Evolutionary conservation across 1,140 invertebrate genomes (phyloP).

Genomic region (Drosophila nasuta): DNA sequence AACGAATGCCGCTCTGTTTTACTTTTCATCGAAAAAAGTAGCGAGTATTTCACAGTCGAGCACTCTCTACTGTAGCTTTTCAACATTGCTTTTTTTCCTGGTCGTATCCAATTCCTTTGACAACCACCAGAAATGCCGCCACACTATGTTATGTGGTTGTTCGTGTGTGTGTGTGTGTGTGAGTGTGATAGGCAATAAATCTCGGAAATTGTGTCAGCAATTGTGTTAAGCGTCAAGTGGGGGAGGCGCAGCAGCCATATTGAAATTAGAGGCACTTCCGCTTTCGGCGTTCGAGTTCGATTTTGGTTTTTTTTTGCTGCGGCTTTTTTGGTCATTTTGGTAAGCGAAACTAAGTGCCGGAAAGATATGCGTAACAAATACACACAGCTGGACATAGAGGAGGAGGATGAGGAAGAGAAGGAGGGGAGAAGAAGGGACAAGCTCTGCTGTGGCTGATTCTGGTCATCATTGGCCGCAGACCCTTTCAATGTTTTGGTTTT

Average conservation of each 20-base stretch:
- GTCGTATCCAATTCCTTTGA: conserved; percentile 20
- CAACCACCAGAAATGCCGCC: conserved; percentile 41
- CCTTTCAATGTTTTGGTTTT: conserved; percentile 38
- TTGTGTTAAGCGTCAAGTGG: conserved; percentile 63
- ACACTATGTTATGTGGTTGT: conserved; percentile 26
- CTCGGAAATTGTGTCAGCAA: conserved; percentile 82
- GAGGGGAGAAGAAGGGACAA: not conserved
- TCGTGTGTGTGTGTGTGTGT: conserved; percentile 28
- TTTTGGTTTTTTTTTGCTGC: conserved; percentile 31
- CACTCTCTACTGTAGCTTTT: too few species aligned
- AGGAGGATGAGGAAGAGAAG: too few species aligned
- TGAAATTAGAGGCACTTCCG: conserved; percentile 81
- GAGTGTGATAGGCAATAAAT: conserved; percentile 68
- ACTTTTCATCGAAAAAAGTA: too few species aligned
- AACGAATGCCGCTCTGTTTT: too few species aligned
- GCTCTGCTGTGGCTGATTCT: not conserved
- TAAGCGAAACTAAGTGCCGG: conserved; percentile 73
- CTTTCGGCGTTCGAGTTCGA: conserved; percentile 48
- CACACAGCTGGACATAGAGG: not conserved
- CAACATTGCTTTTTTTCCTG: not conserved
- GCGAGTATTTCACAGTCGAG: too few species aligned
- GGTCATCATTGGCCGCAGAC: conserved; percentile 12
- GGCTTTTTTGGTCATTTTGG: conserved; percentile 45
- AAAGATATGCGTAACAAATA: conserved; percentile 73
- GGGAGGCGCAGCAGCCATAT: conserved; percentile 57